phyloP scores from a whole-genome alignment of 2,113 vertebrate species.

The Forbesichthys agassizii region DNA sequence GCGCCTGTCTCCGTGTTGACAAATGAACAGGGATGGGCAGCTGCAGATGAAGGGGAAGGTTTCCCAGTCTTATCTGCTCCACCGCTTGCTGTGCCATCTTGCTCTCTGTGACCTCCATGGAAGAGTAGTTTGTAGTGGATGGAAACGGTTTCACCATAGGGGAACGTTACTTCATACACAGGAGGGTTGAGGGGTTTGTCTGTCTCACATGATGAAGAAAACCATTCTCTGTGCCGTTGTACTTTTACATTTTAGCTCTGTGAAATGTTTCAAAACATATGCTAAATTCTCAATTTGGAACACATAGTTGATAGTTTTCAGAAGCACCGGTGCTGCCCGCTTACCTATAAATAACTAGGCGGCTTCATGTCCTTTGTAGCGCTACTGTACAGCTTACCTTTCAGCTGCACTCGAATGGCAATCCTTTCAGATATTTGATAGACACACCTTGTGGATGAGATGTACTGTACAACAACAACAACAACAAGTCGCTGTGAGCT shows the following conservation, averaged over 20 bases:
- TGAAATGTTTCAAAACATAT: no score
- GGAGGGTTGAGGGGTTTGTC: no score
- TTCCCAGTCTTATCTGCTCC: constrained; percentile 47
- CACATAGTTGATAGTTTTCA: no score
- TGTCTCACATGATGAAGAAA: no score
- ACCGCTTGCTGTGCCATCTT: constrained; percentile 29
- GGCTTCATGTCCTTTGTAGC: no score
- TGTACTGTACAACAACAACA: not conserved
- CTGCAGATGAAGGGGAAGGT: constrained; percentile 7
- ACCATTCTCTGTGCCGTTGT: no score
- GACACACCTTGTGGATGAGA: not conserved
- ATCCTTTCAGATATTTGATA: not conserved
- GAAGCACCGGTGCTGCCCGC: no score
- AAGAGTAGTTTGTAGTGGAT: constrained; percentile 26
- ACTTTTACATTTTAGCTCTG: no score
- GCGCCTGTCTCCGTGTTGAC: constrained; percentile 77
- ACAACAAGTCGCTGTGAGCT: constrained; percentile 54
- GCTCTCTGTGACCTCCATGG: constrained; percentile 46
- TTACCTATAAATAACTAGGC: no score
- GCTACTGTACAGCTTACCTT: no score
- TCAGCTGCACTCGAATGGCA: no score
- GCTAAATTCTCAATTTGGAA: no score
- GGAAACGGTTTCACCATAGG: constrained; percentile 29
- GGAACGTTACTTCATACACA: not conserved
- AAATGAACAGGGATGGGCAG: constrained; percentile 76